phyloP scores from a whole-genome alignment of 2,113 vertebrate species.

The Aegithalos caudatus region DNA sequence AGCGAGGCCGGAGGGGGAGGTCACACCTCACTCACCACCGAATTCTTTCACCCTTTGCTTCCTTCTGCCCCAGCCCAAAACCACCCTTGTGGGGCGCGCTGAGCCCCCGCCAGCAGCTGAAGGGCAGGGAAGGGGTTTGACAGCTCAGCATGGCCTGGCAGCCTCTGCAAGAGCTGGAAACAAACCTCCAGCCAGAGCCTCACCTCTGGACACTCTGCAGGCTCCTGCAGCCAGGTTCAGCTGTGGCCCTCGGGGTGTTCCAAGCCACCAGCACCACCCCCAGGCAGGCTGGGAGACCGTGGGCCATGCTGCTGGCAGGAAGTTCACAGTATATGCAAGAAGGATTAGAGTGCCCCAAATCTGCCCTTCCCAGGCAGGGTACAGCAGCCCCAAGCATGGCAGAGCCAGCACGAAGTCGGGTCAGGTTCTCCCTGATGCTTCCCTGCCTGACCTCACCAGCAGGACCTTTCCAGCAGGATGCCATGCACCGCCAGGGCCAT shows the following conservation, averaged over 20 bases:
- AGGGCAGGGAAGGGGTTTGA: accelerated
- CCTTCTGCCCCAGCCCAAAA: neutral
- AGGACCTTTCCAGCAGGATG: neutral
- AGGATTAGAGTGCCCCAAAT: neutral
- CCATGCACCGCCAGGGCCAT: neutral
- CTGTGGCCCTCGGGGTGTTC: accelerated
- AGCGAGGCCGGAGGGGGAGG: too few species aligned
- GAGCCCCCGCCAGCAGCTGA: accelerated
- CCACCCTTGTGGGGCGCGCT: accelerated
- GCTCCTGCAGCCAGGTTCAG: neutral
- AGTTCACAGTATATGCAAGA: accelerated
- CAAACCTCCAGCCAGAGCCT: neutral
- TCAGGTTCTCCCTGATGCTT: neutral
- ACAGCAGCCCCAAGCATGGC: neutral
- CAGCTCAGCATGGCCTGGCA: neutral
- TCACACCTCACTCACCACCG: accelerated
- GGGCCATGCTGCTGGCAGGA: neutral
- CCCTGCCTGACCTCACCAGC: neutral
- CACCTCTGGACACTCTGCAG: neutral
- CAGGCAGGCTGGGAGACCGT: accelerated
- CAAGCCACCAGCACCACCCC: neutral
- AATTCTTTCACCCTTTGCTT: neutral
- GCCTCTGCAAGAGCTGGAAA: neutral
- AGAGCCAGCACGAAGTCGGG: too few species aligned
- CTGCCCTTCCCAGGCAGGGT: neutral